Evolutionary conservation across 2,888 invertebrate genomes (phyloP).

Genomic region (Tachina grossa): DNA sequence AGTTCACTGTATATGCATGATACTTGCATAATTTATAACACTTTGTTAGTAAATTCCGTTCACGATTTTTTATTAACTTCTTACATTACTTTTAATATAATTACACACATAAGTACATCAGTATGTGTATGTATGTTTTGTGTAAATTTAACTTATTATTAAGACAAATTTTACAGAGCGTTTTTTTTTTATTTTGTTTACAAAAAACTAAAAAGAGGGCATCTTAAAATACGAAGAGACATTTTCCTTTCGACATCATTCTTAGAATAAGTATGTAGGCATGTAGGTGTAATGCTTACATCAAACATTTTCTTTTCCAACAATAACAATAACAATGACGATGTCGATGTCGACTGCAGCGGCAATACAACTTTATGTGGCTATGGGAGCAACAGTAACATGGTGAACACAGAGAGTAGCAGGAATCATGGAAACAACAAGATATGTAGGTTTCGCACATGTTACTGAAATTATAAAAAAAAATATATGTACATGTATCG

Average conservation of each 20-base stretch:
- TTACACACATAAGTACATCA: neutral
- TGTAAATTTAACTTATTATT: conserved; percentile 43
- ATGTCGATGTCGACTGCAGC: conserved; percentile 65
- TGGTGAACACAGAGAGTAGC: conserved; percentile 63
- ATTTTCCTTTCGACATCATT: conserved; percentile 29
- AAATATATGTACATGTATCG: neutral
- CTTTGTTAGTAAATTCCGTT: too few species aligned
- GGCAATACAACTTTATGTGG: conserved; percentile 65
- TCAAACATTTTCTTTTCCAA: conserved; percentile 67
- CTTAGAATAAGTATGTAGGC: neutral
- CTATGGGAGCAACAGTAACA: conserved; percentile 62
- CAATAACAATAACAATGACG: conserved; percentile 69
- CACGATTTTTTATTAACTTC: too few species aligned
- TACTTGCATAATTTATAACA: too few species aligned
- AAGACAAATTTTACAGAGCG: conserved; percentile 69
- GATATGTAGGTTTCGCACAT: conserved; percentile 67
- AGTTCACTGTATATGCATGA: too few species aligned
- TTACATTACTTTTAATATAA: neutral
- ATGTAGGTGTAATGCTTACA: conserved; percentile 40
- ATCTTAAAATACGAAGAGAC: conserved; percentile 36
- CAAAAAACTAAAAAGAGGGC: conserved; percentile 56
- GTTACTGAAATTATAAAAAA: conserved; percentile 46
- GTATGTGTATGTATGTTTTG: neutral
- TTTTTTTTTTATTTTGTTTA: conserved; percentile 46
- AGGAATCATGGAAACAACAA: conserved; percentile 67